A percentile compares a stretch with the other conserved stretches of the same genome.
Evolutionary conservation across 1,140 invertebrate species (phyloP).

Genomic region (Papilio helenus): DNA sequence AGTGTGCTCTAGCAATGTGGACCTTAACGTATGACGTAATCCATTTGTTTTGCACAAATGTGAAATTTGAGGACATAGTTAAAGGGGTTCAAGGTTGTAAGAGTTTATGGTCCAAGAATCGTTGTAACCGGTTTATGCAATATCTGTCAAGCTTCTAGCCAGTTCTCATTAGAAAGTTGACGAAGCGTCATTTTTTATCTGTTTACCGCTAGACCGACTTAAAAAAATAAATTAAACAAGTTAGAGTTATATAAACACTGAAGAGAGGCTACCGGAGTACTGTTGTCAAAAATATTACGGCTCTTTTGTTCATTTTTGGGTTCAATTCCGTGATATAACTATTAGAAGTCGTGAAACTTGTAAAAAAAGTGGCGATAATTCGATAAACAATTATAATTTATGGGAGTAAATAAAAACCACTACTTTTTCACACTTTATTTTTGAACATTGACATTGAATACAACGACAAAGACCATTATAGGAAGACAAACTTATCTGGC

Average conservation of each 20-base stretch:
- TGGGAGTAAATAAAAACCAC: conserved; percentile 7
- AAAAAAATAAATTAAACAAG: conserved; percentile 5
- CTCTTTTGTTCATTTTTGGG: not conserved
- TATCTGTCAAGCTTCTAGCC: conserved; percentile 3
- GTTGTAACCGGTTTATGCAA: conserved; percentile 9
- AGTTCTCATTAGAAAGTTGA: conserved; percentile 25
- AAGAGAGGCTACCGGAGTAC: not conserved
- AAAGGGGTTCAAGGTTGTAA: not conserved
- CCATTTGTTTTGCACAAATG: not conserved
- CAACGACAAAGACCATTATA: conserved; percentile 6
- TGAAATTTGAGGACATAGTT: not conserved
- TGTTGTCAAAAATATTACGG: not conserved
- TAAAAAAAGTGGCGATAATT: not conserved
- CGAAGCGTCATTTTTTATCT: not conserved
- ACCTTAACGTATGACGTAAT: not conserved
- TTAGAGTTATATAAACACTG: not conserved
- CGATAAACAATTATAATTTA: not conserved
- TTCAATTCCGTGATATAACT: not conserved
- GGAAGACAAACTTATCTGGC: not conserved
- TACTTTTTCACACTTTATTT: conserved; percentile 21
- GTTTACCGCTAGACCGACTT: not conserved
- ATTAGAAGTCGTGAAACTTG: no score
- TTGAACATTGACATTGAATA: conserved; percentile 15
- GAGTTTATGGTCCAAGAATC: not conserved
- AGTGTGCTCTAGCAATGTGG: no score